These are phyloP conservation scores for Abramis brama DNA, from an alignment of 2,113 vertebrate species.

Conservation along the genomic window DNA sequence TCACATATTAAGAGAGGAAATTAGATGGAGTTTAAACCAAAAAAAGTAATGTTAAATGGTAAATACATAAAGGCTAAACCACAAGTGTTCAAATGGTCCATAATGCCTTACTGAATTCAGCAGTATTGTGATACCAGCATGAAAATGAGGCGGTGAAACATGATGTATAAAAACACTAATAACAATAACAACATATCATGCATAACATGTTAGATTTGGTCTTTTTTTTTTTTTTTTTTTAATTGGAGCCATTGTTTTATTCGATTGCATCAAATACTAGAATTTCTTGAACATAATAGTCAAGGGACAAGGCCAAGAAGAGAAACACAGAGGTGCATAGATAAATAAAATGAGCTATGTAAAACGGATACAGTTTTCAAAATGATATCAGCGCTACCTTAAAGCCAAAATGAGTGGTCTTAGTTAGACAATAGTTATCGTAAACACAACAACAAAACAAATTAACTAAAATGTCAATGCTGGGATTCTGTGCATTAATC, in stretches of 20 bases:
- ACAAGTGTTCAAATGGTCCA: constrained; percentile 9
- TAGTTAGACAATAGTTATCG: neutral
- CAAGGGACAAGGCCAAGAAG: neutral
- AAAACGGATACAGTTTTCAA: neutral
- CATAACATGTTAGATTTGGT: constrained; percentile 24
- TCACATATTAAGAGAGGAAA: constrained; percentile 68
- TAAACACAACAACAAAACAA: neutral
- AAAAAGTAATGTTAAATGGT: constrained; percentile 49
- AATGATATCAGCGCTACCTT: neutral
- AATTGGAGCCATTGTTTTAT: constrained; percentile 1
- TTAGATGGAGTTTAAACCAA: constrained; percentile 64
- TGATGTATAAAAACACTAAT: constrained; percentile 27
- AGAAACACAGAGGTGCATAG: neutral
- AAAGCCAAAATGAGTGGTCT: constrained; percentile 15
- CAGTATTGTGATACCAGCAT: constrained; percentile 31
- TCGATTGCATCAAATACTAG: constrained; percentile 2
- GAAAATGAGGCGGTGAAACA: constrained; percentile 2
- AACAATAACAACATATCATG: constrained; percentile 10
- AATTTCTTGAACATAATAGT: neutral
- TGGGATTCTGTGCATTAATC: neutral
- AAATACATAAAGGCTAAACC: constrained; percentile 60
- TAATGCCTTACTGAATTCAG: constrained; percentile 32
- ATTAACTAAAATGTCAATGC: neutral
- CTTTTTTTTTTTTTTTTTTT: neutral
- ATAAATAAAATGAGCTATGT: neutral